phyloP scores from a whole-genome alignment of 1,140 invertebrate genomes.

The Subanguina moxae region DNA sequence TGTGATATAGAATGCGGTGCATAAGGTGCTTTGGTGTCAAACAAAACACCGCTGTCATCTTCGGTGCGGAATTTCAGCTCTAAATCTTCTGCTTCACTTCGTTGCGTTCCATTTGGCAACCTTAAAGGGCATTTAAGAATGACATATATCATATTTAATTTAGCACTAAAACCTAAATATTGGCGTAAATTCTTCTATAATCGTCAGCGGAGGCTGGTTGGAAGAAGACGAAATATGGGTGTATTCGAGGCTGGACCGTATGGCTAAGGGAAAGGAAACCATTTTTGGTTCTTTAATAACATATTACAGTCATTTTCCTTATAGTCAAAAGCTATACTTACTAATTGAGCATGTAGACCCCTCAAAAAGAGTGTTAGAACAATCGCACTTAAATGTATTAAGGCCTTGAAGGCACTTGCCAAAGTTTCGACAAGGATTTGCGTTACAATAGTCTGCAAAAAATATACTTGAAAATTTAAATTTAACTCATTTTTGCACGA shows the following conservation, averaged over 20 bases:
- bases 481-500: too few relatives aligned
- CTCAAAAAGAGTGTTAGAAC: constrained; percentile 78
- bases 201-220: background rate
- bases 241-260: background rate
- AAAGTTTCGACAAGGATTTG: constrained; percentile 82
- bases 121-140: too few relatives aligned
- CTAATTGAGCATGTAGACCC: constrained; percentile 87
- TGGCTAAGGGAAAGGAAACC: background rate
- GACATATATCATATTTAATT: background rate
- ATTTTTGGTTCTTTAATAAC: background rate
- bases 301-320: too few relatives aligned
- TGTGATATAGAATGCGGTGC: background rate
- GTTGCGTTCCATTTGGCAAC: background rate
- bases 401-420: constrained; percentile 86
- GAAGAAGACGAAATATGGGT: background rate
- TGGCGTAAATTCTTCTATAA: background rate
- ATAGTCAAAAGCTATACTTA: constrained; percentile 59
- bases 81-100: constrained; percentile 84
- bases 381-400: constrained; percentile 93
- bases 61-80: constrained; percentile 79
- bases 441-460: too few relatives aligned
- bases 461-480: too few relatives aligned
- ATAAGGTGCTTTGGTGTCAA: constrained; percentile 53
- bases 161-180: background rate
- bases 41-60: constrained; percentile 65